phyloP scores from a whole-genome alignment of 2,113 vertebrate genomes.

The Ciconia maguari region DNA sequence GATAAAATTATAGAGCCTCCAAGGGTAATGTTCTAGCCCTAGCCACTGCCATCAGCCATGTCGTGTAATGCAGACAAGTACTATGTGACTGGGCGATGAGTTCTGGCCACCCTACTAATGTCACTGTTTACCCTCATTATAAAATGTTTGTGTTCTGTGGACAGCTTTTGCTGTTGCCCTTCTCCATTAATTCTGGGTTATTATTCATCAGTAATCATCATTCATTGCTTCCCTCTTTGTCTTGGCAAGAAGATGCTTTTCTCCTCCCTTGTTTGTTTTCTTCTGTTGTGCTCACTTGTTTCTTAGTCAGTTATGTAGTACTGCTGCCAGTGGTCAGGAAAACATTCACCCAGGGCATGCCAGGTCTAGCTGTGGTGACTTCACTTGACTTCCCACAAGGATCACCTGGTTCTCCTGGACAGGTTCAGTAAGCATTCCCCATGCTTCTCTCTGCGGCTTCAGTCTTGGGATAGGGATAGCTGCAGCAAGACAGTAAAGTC shows the following conservation, averaged over 20 bases:
- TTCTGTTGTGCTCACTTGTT: not conserved
- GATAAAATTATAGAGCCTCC: not conserved
- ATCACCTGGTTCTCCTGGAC: not conserved
- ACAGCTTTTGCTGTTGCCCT: slow-evolving; percentile 21
- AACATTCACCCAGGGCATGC: not conserved
- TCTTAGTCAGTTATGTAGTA: not conserved
- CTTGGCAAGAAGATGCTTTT: slow-evolving; percentile 15
- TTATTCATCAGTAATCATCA: slow-evolving; percentile 37
- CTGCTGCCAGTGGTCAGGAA: not conserved
- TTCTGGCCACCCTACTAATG: not conserved
- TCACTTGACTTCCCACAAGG: not conserved
- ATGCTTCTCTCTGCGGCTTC: not conserved
- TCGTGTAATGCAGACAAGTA: not conserved
- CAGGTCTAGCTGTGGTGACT: not conserved
- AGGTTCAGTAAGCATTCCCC: not conserved
- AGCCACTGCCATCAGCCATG: not conserved
- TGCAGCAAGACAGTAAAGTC: not conserved
- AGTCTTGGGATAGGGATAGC: not conserved
- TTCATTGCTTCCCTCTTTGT: not conserved
- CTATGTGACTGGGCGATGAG: not conserved
- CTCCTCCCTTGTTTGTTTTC: not conserved
- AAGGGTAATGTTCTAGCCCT: not conserved
- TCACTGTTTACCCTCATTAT: not conserved
- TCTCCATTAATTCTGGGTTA: slow-evolving; percentile 29
- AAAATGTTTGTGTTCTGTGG: slow-evolving; percentile 17